These are phyloP conservation scores for Hololepta plana DNA, from an alignment of 2,888 invertebrate genomes.

Conservation along the genomic window DNA sequence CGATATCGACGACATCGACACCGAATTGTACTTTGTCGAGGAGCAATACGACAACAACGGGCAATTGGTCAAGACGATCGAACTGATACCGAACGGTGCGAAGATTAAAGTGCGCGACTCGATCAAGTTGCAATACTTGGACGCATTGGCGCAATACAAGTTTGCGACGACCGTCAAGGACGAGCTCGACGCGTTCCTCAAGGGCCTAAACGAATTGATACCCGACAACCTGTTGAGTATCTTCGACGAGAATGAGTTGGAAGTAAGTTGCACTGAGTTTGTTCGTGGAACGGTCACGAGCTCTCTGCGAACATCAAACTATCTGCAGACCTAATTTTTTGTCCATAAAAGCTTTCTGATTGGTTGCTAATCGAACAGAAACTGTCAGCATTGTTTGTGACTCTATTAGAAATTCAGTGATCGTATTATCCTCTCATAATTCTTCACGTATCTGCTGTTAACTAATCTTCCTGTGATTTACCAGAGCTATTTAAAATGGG, in stretches of 20 bases:
- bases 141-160: constrained; percentile 76
- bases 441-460: too few relatives aligned
- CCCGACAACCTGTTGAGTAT: constrained; percentile 86
- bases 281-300: too few relatives aligned
- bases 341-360: too few relatives aligned
- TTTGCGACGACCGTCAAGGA: constrained; percentile 64
- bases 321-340: too few relatives aligned
- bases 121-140: constrained; percentile 67
- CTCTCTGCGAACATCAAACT: too few relatives aligned
- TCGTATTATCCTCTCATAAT: too few relatives aligned
- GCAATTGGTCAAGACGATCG: constrained; percentile 57
- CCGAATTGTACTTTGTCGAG: constrained; percentile 77
- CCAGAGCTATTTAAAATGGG: too few relatives aligned
- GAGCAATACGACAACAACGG: constrained; percentile 72
- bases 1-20: constrained; percentile 59
- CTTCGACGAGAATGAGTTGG: constrained; percentile 91
- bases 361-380: too few relatives aligned
- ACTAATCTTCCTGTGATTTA: too few relatives aligned
- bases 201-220: constrained; percentile 78
- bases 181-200: constrained; percentile 76
- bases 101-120: constrained; percentile 55
- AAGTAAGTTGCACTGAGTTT: constrained; percentile 36
- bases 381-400: too few relatives aligned
- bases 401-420: too few relatives aligned
- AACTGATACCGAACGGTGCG: constrained; percentile 69